A percentile compares a stretch with the other conserved stretches of the same genome.
phyloP scores from a whole-genome alignment of 2,888 invertebrate genomes.

The Drosophila nr. fundita region DNA sequence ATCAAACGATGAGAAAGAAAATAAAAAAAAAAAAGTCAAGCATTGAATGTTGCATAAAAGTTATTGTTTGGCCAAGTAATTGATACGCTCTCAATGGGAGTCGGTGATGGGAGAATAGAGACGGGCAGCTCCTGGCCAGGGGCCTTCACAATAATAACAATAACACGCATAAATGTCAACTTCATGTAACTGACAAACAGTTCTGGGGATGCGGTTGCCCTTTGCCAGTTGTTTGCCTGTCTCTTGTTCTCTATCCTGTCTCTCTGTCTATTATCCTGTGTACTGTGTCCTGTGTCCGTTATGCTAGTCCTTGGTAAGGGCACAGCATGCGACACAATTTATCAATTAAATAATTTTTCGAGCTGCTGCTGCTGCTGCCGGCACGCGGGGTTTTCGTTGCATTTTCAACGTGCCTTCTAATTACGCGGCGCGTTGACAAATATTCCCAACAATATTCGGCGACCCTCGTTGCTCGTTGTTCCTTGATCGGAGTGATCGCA shows the following conservation, averaged over 20 bases:
- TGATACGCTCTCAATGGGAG: conserved; percentile 70
- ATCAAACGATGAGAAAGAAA: conserved; percentile 18
- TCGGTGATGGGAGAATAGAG: conserved; percentile 25
- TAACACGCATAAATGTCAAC: conserved; percentile 69
- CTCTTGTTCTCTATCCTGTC: conserved; percentile 19
- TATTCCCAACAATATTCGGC: conserved; percentile 22
- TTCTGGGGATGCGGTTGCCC: conserved; percentile 40
- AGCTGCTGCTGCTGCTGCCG: conserved; percentile 6
- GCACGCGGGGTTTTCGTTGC: conserved; percentile 1
- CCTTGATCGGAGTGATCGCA: conserved; percentile 14
- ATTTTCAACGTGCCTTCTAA: conserved; percentile 52
- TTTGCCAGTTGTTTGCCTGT: conserved; percentile 32
- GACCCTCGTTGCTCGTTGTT: conserved; percentile 32
- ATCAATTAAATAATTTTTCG: conserved; percentile 63
- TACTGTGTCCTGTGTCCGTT: background rate
- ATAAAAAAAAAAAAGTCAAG: conserved; percentile 27
- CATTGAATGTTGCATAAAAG: conserved; percentile 64
- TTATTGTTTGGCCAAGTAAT: conserved; percentile 76
- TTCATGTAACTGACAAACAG: conserved; percentile 66
- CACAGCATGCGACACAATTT: conserved; percentile 78
- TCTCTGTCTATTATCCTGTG: conserved; percentile 12
- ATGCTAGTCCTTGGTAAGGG: conserved; percentile 38
- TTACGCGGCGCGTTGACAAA: conserved; percentile 69
- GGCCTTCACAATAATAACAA: conserved; percentile 61
- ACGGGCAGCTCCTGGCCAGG: conserved; percentile 30